Base-by-base conservation (phyloP, 2,888 invertebrate species). In the Drosophila nr. perissopoda region DNA sequence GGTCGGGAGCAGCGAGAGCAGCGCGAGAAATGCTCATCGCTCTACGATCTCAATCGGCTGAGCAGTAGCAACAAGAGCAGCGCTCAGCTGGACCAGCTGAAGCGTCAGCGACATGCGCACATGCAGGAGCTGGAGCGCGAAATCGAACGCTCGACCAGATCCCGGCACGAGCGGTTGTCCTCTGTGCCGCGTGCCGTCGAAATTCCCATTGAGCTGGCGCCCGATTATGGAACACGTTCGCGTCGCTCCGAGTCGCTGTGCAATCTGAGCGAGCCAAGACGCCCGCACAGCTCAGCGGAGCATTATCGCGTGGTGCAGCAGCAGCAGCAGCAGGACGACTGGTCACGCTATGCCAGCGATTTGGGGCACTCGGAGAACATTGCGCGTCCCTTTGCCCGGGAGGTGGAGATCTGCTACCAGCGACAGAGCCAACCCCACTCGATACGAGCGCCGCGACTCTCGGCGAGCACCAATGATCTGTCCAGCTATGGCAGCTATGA, bases 331-430 rank as follows among this genome's bases (percentile, higher is more conserved):
- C 91, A 94, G 54, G 92, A 93, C 33, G 94, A 95, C 76, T 94
- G 94, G 94, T 89, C 94, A 57, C 91, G 93, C 36, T 92, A 94
- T 56, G 94, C 94, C 25, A 92, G 92, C 49, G 92, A 93, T 40
- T 90, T 92, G 64, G 93, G 92, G 25, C 91, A 92, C 16, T 93
- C 93, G 13, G 93, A 93, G 69, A 93, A 93, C 53, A 92, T 93
- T 0, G 89, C 91, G 1, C 89, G 91, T 21, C 93, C 93, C 0
- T 91, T 93, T 58, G 91, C 92, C 11, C 90, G 91, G 4, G 93
- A 93, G 72, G 92, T 93, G 5, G 92, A 93, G 75, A 92, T 93
- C 21, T 92, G 93, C 60, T 91, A 91, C 80, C 82, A 92, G 82
- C 81, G 91, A 0, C 74, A 74, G 78, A 27, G 83, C 0, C 67